phyloP scores from a whole-genome alignment of 2,113 vertebrate genomes.

The Astur gentilis region DNA sequence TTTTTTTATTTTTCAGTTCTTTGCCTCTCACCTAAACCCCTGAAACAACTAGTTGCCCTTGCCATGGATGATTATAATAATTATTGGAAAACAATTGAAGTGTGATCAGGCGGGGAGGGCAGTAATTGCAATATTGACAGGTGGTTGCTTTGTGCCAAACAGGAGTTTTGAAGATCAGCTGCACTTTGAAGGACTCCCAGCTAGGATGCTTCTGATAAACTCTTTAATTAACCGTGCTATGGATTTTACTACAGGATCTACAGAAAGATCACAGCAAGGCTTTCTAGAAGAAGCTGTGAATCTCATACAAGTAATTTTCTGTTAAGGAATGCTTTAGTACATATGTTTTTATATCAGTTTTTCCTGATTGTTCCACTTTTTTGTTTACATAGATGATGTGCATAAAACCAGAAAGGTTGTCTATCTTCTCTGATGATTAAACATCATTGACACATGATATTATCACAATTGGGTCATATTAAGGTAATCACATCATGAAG shows the following conservation, averaged over 20 bases:
- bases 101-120: conserved; percentile 77
- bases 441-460: neutral
- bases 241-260: neutral
- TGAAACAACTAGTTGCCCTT: conserved; percentile 77
- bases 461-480: neutral
- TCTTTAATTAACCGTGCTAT: neutral
- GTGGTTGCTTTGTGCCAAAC: conserved; percentile 84
- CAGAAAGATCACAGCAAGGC: neutral
- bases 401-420: neutral
- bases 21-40: conserved; percentile 66
- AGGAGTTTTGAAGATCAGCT: conserved; percentile 61
- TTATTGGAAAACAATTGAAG: conserved; percentile 81
- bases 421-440: neutral
- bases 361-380: neutral
- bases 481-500: neutral
- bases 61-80: conserved; percentile 82
- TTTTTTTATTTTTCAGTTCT: conserved; percentile 5
- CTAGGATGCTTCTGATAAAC: conserved; percentile 19
- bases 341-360: neutral
- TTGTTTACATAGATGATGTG: neutral
- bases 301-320: neutral
- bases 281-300: neutral
- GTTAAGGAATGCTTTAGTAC: neutral
- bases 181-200: conserved; percentile 28
- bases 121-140: conserved; percentile 75